These are phyloP conservation scores for Tautogolabrus adspersus DNA, from an alignment of 2,113 vertebrate species.

Conservation along the genomic window DNA sequence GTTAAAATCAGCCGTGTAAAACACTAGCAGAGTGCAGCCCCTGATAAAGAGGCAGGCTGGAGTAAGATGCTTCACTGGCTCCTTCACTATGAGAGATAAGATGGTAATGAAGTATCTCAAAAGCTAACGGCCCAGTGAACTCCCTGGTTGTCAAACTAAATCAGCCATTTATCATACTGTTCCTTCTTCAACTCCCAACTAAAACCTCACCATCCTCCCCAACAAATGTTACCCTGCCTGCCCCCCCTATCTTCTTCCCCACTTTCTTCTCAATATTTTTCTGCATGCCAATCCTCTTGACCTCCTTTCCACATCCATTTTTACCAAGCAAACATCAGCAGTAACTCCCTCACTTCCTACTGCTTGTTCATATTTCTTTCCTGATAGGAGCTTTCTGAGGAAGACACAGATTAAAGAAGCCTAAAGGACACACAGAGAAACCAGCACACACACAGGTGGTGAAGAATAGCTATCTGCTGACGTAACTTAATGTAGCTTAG, in stretches of 20 bases:
- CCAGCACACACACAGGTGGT: constrained; percentile 26
- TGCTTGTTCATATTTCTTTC: constrained; percentile 2
- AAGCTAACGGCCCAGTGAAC: constrained; percentile 3
- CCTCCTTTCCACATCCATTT: constrained; percentile 12
- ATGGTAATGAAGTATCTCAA: constrained; percentile 20
- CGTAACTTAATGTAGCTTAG: constrained; percentile 60
- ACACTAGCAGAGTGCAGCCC: background rate
- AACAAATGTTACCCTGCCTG: background rate
- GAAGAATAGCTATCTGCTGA: constrained; percentile 67
- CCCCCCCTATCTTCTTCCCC: background rate
- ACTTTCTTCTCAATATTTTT: background rate
- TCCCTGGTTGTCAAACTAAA: constrained; percentile 20
- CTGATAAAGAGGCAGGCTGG: constrained; percentile 19
- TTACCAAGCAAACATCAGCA: constrained; percentile 16
- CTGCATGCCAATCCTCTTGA: background rate
- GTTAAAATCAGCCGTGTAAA: background rate
- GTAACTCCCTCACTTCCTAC: background rate
- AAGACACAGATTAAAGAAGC: constrained; percentile 9
- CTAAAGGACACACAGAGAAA: background rate
- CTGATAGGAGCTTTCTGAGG: constrained; percentile 24
- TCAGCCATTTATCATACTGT: background rate
- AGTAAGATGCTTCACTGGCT: constrained; percentile 15
- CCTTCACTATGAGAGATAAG: constrained; percentile 24
- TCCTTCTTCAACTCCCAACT: background rate
- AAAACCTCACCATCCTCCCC: background rate